Base-by-base conservation (phyloP, 2,797 vertebrate species). In the Odontamblyopus lacepedii region DNA sequence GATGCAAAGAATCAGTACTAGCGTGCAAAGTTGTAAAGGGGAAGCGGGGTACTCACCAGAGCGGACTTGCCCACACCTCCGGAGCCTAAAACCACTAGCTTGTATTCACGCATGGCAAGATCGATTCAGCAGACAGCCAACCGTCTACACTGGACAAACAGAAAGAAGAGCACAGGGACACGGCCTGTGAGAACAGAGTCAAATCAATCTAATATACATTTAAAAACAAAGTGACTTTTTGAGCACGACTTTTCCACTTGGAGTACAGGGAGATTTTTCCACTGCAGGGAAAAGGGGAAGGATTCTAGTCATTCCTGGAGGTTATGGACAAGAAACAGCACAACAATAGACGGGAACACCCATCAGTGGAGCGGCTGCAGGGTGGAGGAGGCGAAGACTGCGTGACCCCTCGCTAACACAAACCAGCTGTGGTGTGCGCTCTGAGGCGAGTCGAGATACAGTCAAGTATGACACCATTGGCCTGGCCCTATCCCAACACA, bases 31-130 rank as follows among this genome's bases (percentile, higher is more conserved):
- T 48, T 61, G 44, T 80, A 62, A 19, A 62, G 60, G 78, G 63
- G 70, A 80, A 62, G 73, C 41, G 6, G 63, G 75, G 81, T 81
- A 97, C 97, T 98, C 92, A 99, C 98, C 97, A 99, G 94, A 90
- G 98, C 98, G 3, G 98, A 99, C 85, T 99, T 99, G 83, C 98
- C 98, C 93, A 99, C 98, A 89, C 98, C 98, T 94, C 98, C 98
- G 89, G 98, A 99, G 86, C 98, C 98, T 89, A 99, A 96, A 93
- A 99, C 98, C 94, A 99, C 97, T 89, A 99, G 96, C 95, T 99
- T 99, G 95, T 99, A 99, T 95, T 99, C 98, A 95, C 98, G 98
- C 98, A 99, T 99, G 95, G 93, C 94, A 94, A 92, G 94, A 93
- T 94, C 90, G 93, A 93, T 94, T 95, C 95, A 95, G 91, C 94